Conservation (phyloP, 1,140 invertebrate genomes). For the Aethina tumida region DNA sequence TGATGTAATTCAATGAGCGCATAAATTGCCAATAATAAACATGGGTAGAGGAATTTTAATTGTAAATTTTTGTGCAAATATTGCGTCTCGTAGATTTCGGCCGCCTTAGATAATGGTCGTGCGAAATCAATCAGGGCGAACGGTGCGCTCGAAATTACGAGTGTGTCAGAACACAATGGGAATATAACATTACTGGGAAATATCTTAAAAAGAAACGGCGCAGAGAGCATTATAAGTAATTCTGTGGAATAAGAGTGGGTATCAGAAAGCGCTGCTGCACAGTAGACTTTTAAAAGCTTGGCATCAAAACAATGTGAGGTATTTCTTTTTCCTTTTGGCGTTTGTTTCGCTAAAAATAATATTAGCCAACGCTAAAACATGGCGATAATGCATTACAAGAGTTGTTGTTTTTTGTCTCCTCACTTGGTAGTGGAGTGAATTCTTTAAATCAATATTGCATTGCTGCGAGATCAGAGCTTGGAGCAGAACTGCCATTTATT, state of each 20-base stretch:
- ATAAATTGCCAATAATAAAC: no score
- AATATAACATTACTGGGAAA: no score
- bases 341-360: slow-evolving; percentile 31
- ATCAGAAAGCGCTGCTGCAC: no score
- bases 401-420: slow-evolving; percentile 26
- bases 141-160: no score
- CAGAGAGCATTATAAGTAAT: slow-evolving; percentile 14
- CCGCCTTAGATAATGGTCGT: no score
- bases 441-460: slow-evolving; percentile 33
- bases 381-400: slow-evolving; percentile 31
- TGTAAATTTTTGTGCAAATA: no score
- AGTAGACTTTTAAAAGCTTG: slow-evolving; percentile 22
- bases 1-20: no score
- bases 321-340: slow-evolving; percentile 22
- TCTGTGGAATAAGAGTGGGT: slow-evolving; percentile 10
- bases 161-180: no score
- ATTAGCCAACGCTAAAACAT: slow-evolving; percentile 29
- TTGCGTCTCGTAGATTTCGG: no score
- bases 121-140: no score
- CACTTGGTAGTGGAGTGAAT: slow-evolving; percentile 21
- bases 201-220: no score
- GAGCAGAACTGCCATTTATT: slow-evolving; percentile 19
- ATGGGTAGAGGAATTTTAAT: no score
- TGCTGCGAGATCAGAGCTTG: slow-evolving; percentile 15
- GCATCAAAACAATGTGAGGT: slow-evolving; percentile 28